A percentile compares a stretch with the other conserved stretches of the same genome.
Conservation (phyloP, 2,797 vertebrate genomes). For the Darevskia nairensis region DNA sequence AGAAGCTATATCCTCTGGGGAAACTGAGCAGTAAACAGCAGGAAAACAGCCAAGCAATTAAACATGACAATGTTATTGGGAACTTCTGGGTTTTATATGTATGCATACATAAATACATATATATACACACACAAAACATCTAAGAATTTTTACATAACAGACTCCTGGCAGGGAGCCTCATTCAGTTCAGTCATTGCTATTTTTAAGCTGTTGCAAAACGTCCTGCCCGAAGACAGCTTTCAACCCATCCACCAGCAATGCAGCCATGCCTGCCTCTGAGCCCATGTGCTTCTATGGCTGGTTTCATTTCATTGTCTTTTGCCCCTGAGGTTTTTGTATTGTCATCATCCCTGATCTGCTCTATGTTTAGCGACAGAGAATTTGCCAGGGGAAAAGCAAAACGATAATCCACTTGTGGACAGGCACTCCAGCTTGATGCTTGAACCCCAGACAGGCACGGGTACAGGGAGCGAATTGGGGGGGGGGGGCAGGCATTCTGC, state of each 20-base stretch:
- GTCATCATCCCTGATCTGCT: no score
- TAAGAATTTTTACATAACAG: conserved; percentile 47
- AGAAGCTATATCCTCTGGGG: not conserved
- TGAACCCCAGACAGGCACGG: not conserved
- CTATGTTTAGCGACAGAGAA: not conserved
- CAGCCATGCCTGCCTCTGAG: not conserved
- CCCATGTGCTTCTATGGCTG: no score
- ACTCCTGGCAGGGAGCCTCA: conserved; percentile 42
- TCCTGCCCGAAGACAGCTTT: not conserved
- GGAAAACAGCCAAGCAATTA: conserved; percentile 34
- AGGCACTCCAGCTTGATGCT: not conserved
- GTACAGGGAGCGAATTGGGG: not conserved
- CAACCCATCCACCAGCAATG: no score
- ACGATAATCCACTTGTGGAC: not conserved
- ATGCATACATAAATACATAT: no score
- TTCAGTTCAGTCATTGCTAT: conserved; percentile 52
- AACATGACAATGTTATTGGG: conserved; percentile 41
- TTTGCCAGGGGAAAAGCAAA: not conserved
- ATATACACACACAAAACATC: not conserved
- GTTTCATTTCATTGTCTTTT: not conserved
- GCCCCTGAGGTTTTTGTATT: no score
- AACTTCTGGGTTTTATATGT: conserved; percentile 35
- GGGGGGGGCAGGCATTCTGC: no score
- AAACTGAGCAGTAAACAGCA: not conserved
- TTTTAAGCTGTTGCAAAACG: conserved; percentile 22